Conservation (phyloP, 2,113 vertebrate genomes). For the Cettia cetti region DNA sequence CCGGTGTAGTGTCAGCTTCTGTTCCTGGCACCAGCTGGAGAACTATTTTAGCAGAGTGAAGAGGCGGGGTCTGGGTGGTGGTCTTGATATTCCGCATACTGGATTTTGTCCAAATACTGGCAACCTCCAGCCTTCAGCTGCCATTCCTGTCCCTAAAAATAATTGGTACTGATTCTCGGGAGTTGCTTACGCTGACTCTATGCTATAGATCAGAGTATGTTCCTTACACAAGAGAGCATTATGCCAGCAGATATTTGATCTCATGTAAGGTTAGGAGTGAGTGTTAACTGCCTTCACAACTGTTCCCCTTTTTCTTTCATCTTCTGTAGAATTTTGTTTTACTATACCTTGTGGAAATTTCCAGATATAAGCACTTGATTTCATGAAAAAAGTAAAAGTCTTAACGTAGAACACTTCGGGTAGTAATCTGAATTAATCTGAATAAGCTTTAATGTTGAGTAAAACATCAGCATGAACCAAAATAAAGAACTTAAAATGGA, state of each 20-base stretch:
- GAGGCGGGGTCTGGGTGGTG: constrained; percentile 18
- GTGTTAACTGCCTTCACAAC: neutral
- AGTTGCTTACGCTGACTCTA: neutral
- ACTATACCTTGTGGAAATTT: neutral
- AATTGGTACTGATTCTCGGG: neutral
- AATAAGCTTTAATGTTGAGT: neutral
- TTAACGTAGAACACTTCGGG: neutral
- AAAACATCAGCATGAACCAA: neutral
- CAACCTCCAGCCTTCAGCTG: constrained; percentile 31
- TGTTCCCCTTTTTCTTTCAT: neutral
- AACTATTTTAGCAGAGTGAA: constrained; percentile 49
- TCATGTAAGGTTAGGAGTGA: neutral
- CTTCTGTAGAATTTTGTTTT: neutral
- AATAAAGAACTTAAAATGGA: neutral
- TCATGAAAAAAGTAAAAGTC: neutral
- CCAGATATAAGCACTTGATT: neutral
- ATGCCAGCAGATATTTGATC: neutral
- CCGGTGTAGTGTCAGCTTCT: constrained; percentile 35
- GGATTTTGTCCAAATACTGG: constrained; percentile 33
- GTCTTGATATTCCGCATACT: constrained; percentile 19
- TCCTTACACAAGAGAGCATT: neutral
- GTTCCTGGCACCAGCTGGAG: constrained; percentile 31
- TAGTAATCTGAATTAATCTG: neutral
- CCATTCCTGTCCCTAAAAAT: constrained; percentile 47
- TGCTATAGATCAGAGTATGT: neutral